Conservation (phyloP, 2,797 vertebrate genomes). For the Phoeniculus purpureus region DNA sequence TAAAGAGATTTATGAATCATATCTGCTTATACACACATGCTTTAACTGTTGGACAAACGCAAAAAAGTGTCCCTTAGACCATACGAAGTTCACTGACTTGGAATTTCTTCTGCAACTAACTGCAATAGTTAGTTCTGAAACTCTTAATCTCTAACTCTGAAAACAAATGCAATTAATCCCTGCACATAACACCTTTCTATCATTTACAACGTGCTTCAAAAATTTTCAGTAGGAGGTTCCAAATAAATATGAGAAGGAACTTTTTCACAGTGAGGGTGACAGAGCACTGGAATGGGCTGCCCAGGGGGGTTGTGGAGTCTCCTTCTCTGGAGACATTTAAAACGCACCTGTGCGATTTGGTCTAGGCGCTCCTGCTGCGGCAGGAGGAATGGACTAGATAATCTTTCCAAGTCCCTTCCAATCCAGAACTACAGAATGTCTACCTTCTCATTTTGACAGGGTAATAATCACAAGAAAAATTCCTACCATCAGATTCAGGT, state of each 20-base stretch:
- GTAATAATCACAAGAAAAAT: neutral
- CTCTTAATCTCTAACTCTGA: neutral
- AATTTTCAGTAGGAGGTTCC: neutral
- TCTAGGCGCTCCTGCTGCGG: too few species aligned
- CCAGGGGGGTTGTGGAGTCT: too few species aligned
- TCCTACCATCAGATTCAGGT: conserved; percentile 88
- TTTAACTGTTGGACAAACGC: neutral
- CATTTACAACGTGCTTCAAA: neutral
- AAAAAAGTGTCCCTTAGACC: neutral
- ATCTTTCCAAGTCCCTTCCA: too few species aligned
- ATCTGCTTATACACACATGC: neutral
- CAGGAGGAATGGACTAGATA: too few species aligned
- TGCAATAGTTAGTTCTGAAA: neutral
- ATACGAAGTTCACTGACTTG: neutral
- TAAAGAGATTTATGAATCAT: neutral
- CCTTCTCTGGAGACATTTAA: too few species aligned
- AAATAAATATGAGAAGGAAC: too few species aligned
- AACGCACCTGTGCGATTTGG: neutral
- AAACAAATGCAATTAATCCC: neutral
- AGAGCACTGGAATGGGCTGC: too few species aligned
- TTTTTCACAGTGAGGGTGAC: too few species aligned
- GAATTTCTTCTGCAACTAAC: neutral
- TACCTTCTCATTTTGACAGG: neutral
- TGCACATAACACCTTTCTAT: neutral
- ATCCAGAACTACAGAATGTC: neutral